Evolutionary conservation across 2,888 invertebrate genomes (phyloP).

Genomic region (Laothoe populi): DNA sequence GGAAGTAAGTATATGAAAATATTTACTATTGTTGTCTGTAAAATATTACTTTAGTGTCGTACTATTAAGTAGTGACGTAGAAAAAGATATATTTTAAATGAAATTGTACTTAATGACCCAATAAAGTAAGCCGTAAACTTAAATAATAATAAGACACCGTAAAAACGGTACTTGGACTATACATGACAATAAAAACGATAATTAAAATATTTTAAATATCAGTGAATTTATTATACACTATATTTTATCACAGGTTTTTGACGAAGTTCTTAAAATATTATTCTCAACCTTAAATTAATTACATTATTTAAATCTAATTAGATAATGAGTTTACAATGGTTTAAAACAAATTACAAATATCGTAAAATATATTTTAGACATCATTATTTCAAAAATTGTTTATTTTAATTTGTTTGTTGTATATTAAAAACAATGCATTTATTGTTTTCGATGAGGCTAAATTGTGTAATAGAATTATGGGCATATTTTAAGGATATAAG

Average conservation of each 20-base stretch:
- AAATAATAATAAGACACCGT: background rate
- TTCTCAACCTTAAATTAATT: background rate
- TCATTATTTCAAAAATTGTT: too few species aligned
- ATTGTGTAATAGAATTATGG: too few species aligned
- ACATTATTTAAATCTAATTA: constrained; percentile 4
- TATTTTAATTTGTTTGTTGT: too few species aligned
- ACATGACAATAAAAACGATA: background rate
- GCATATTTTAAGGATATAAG: too few species aligned
- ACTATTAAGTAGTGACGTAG: background rate
- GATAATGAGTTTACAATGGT: background rate
- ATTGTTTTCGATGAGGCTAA: too few species aligned
- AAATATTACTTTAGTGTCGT: background rate
- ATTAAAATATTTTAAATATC: background rate
- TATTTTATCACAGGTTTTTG: constrained; percentile 74
- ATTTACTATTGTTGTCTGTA: too few species aligned
- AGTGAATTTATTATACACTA: background rate
- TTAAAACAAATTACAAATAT: background rate
- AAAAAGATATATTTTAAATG: background rate
- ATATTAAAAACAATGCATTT: too few species aligned
- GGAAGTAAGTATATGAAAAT: too few species aligned
- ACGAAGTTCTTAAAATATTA: constrained; percentile 54
- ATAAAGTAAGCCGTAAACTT: background rate
- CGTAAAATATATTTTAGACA: background rate
- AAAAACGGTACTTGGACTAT: background rate
- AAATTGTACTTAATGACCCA: background rate